Percentiles rank a stretch among this genome's conserved stretches.
Conservation (phyloP, 2,888 invertebrate genomes). For the Argyresthia albistria region DNA sequence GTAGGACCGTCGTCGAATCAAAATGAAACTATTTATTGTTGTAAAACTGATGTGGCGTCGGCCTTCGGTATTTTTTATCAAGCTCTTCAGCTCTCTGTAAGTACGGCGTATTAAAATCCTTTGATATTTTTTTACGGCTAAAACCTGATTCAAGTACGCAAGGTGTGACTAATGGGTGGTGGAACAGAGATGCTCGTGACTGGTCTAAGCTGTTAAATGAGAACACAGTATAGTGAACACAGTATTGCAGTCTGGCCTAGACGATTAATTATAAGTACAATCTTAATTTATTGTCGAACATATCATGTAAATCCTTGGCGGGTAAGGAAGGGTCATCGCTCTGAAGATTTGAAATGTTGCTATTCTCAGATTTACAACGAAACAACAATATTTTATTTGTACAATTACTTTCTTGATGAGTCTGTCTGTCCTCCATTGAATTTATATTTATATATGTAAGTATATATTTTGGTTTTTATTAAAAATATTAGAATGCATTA, state of each 20-base stretch:
- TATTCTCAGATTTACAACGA: too few species aligned
- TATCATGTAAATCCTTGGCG: not conserved
- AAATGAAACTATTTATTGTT: not conserved
- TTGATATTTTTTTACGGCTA: not conserved
- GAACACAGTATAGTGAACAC: not conserved
- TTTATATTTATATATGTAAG: too few species aligned
- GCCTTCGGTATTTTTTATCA: too few species aligned
- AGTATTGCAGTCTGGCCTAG: conserved; percentile 2
- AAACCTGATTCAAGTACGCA: conserved; percentile 15
- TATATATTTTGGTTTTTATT: too few species aligned
- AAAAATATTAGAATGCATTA: too few species aligned
- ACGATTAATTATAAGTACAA: conserved; percentile 27
- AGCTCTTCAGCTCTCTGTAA: too few species aligned
- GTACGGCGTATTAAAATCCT: conserved; percentile 2
- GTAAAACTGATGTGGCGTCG: too few species aligned
- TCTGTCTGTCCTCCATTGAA: too few species aligned
- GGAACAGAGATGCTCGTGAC: conserved; percentile 34
- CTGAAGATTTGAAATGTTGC: not conserved
- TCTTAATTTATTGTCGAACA: conserved; percentile 9
- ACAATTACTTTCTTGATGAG: too few species aligned
- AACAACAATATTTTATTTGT: too few species aligned
- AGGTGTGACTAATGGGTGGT: conserved; percentile 39
- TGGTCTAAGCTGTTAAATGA: conserved; percentile 26
- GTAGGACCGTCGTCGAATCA: not conserved
- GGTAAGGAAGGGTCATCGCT: not conserved